These are phyloP conservation scores for Tragulus kanchil DNA, from an alignment of 2,113 vertebrate species.

Conservation along the genomic window DNA sequence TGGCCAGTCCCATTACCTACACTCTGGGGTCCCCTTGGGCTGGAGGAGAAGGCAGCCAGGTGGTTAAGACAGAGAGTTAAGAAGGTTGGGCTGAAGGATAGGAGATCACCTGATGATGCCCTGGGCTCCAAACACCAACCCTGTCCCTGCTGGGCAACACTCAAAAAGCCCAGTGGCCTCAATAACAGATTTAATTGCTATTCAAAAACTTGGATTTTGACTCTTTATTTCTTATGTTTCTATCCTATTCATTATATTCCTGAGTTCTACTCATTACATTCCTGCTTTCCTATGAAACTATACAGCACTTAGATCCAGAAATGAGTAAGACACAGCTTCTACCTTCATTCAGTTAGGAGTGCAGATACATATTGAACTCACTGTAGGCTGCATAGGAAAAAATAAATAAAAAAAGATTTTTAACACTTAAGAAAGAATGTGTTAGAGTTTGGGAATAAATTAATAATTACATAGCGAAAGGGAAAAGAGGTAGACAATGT, in stretches of 20 bases:
- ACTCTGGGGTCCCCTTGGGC: background rate
- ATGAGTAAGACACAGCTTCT: background rate
- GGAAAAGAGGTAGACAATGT: background rate
- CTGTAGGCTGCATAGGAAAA: background rate
- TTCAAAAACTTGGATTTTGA: background rate
- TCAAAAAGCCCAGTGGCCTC: background rate
- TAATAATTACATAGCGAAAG: slow-evolving; percentile 15
- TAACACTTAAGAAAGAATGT: slow-evolving; percentile 25
- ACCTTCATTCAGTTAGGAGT: background rate
- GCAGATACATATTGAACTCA: background rate
- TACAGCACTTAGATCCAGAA: slow-evolving; percentile 1
- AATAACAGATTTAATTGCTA: background rate
- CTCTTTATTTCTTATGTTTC: background rate
- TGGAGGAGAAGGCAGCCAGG: background rate
- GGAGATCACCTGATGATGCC: background rate
- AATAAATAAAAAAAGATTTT: background rate
- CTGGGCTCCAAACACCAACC: background rate
- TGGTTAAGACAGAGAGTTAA: background rate
- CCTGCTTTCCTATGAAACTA: background rate
- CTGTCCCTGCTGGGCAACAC: too few species aligned
- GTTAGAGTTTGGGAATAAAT: slow-evolving; percentile 5
- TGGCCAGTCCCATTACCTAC: background rate
- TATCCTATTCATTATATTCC: background rate
- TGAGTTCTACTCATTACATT: background rate
- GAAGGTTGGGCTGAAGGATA: background rate